Conservation (phyloP, 2,797 vertebrate species). For the Sebastes baramenuke region DNA sequence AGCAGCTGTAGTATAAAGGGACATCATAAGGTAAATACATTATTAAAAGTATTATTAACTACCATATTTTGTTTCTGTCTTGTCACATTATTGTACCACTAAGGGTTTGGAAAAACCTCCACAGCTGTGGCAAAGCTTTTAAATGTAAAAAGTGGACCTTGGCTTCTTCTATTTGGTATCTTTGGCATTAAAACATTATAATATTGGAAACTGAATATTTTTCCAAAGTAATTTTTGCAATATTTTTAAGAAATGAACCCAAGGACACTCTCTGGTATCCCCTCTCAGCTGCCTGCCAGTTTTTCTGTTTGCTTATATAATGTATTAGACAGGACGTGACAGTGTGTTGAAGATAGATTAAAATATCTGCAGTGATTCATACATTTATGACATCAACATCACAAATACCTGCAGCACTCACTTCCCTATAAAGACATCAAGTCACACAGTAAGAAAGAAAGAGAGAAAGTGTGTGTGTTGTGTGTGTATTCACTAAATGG, state of each 20-base stretch:
- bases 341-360: background rate
- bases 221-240: background rate
- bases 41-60: background rate
- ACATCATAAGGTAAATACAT: background rate
- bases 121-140: background rate
- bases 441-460: background rate
- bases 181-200: background rate
- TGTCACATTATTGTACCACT: background rate
- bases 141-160: background rate
- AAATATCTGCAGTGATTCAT: background rate
- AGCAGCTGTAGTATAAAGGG: background rate
- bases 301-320: background rate
- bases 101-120: background rate
- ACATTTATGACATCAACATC: background rate
- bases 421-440: background rate
- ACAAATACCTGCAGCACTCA: background rate
- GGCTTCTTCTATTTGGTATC: background rate
- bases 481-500: constrained; percentile 14
- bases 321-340: background rate
- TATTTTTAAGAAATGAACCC: background rate
- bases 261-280: background rate
- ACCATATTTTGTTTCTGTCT: background rate
- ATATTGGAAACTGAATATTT: background rate
- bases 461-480: background rate
- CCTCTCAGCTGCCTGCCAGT: background rate